Conservation (phyloP, 2,797 vertebrate species). For the Myripristis murdjan region DNA sequence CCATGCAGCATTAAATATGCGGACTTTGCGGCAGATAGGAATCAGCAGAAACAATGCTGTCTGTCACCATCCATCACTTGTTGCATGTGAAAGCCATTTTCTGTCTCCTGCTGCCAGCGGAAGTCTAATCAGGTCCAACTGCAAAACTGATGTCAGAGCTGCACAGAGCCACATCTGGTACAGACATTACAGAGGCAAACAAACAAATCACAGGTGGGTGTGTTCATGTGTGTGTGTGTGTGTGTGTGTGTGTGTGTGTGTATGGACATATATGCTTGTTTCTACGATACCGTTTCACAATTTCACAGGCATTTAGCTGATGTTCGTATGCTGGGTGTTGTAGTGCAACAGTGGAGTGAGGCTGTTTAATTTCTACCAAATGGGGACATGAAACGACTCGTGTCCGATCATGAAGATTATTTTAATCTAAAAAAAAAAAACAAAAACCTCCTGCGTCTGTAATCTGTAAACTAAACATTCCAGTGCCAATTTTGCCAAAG, state of each 20-base stretch:
- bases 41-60: constrained; percentile 35
- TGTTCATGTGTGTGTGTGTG: no score
- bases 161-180: constrained; percentile 24
- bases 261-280: not conserved
- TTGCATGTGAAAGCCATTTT: constrained; percentile 34
- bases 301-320: not conserved
- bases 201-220: constrained; percentile 21
- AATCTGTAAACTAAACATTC: no score
- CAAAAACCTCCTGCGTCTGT: no score
- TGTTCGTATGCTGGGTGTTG: not conserved
- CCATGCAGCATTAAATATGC: not conserved
- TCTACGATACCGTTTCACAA: not conserved
- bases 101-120: constrained; percentile 28
- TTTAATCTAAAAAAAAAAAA: no score
- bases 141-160: constrained; percentile 13
- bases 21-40: not conserved
- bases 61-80: constrained; percentile 32
- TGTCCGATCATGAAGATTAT: no score
- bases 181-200: constrained; percentile 10
- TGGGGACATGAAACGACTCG: no score
- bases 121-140: constrained; percentile 43
- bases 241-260: not conserved
- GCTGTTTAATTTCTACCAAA: no score
- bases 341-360: not conserved
- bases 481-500: no score